Conservation (phyloP, 2,113 vertebrate species). For the Donacobius atricapilla region DNA sequence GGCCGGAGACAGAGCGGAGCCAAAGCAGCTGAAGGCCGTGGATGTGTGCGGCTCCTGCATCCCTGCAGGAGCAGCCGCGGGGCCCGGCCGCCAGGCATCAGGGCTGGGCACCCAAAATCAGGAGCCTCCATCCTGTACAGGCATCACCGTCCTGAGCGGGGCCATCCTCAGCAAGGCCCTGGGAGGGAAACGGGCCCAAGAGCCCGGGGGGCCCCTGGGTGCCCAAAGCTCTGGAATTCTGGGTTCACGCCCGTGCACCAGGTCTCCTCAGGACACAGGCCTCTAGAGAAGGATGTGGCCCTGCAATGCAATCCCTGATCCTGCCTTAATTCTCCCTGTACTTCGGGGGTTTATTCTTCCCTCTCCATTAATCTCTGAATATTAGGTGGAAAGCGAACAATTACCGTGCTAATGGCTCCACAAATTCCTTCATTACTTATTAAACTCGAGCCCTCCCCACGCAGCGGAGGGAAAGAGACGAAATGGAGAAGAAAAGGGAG, state of each 20-base stretch:
- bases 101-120: background rate
- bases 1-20: background rate
- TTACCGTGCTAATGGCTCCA: constrained; percentile 61
- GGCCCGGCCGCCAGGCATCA: background rate
- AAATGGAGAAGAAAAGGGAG: background rate
- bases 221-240: background rate
- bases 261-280: background rate
- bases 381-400: constrained; percentile 43
- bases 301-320: background rate
- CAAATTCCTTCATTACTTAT: constrained; percentile 67
- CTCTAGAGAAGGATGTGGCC: background rate
- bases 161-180: rapidly evolving
- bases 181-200: background rate
- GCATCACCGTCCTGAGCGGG: rapidly evolving
- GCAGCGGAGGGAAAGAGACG: background rate
- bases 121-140: rapidly evolving
- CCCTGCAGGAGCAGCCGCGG: background rate
- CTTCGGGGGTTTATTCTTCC: background rate
- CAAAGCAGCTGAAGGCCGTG: background rate
- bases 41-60: rapidly evolving
- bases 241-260: rapidly evolving
- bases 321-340: background rate
- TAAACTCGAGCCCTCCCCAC: constrained; percentile 4
- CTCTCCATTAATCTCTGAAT: constrained; percentile 1
- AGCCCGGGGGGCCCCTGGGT: background rate